These are phyloP conservation scores for Xenops minutus DNA, from an alignment of 2,797 vertebrate genomes.

Conservation along the genomic window DNA sequence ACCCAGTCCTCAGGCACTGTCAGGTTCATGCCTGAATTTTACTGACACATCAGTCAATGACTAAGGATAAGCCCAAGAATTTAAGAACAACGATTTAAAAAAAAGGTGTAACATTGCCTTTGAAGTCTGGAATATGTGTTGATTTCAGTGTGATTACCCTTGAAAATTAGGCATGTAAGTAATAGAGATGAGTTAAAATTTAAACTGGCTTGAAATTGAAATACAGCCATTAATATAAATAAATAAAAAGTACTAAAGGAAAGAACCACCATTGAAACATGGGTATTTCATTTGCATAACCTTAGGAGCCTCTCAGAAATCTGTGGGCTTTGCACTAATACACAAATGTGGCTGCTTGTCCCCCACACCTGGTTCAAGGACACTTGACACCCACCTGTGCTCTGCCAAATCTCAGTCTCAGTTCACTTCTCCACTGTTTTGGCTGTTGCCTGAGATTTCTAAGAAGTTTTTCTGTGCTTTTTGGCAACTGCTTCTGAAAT, in stretches of 20 bases:
- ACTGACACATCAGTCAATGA: background rate
- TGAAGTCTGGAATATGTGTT: constrained; percentile 40
- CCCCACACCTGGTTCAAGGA: background rate
- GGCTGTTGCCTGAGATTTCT: background rate
- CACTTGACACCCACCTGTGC: background rate
- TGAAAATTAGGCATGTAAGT: background rate
- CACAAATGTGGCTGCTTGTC: background rate
- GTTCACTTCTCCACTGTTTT: background rate
- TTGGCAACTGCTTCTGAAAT: background rate
- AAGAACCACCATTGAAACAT: background rate
- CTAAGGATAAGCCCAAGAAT: background rate
- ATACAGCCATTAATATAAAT: background rate
- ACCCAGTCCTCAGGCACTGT: background rate
- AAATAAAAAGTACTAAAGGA: background rate
- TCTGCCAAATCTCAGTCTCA: background rate
- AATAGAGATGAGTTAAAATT: background rate
- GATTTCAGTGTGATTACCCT: background rate
- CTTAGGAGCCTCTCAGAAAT: background rate
- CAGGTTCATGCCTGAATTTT: background rate
- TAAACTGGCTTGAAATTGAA: background rate
- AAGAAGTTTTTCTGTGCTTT: background rate
- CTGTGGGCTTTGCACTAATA: background rate
- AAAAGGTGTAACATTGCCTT: background rate
- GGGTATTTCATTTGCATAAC: background rate
- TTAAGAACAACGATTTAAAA: background rate